Evolutionary conservation across 2,888 invertebrate species (phyloP).

Genomic region (Tineola bisselliella): DNA sequence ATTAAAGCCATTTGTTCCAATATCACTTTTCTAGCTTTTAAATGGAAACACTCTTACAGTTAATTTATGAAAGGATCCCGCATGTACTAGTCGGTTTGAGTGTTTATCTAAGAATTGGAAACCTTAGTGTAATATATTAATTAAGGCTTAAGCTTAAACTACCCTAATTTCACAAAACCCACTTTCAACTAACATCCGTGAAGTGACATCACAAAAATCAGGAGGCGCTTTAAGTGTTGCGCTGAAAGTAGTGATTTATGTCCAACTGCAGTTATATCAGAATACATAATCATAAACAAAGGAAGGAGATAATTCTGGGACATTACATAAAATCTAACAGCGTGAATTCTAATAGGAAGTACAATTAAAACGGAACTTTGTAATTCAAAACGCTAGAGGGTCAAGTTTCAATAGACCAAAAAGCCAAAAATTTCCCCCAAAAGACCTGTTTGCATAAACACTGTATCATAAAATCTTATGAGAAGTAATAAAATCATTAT

Average conservation of each 20-base stretch:
- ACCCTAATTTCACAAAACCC: too few relatives aligned
- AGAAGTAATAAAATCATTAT: slow-evolving; percentile 53
- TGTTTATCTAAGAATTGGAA: too few relatives aligned
- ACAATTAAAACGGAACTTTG: neutral
- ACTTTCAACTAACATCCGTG: too few relatives aligned
- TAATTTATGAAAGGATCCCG: too few relatives aligned
- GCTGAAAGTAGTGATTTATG: too few relatives aligned
- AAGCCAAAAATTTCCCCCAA: slow-evolving; percentile 57
- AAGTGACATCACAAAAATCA: too few relatives aligned
- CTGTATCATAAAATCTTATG: slow-evolving; percentile 63
- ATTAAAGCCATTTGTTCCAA: slow-evolving; percentile 9
- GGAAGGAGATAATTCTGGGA: neutral
- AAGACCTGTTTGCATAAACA: slow-evolving; percentile 62
- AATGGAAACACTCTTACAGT: neutral
- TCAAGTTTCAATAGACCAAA: slow-evolving; percentile 57
- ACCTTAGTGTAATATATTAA: too few relatives aligned
- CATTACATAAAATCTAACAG: neutral
- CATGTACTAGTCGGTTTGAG: too few relatives aligned
- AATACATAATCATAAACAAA: neutral
- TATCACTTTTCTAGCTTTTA: neutral
- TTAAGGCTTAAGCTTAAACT: too few relatives aligned
- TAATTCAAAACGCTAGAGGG: slow-evolving; percentile 25
- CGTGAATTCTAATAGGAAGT: neutral
- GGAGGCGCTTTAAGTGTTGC: too few relatives aligned
- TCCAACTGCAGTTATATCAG: too few relatives aligned